A percentile compares a stretch with the other conserved stretches of the same genome.
Evolutionary conservation across 2,888 invertebrate genomes (phyloP).

Genomic region (Ornithoptera alexandrae): DNA sequence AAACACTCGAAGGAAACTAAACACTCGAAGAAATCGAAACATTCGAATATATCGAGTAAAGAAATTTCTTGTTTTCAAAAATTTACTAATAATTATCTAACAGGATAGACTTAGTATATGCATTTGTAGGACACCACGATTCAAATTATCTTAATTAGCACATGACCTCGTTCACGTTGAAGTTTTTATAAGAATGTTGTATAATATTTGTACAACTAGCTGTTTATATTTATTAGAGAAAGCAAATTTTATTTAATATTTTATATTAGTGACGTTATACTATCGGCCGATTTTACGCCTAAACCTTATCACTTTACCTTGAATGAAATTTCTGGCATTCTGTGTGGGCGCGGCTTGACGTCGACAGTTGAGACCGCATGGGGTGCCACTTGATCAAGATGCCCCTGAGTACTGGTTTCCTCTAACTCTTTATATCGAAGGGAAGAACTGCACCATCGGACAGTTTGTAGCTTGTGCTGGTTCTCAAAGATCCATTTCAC

Average conservation of each 20-base stretch:
- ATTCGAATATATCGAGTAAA: background rate
- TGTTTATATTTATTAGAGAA: background rate
- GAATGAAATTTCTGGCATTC: conserved; percentile 76
- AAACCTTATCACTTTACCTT: conserved; percentile 63
- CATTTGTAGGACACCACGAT: background rate
- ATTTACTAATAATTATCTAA: too few species aligned
- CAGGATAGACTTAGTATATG: background rate
- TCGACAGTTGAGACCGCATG: conserved; percentile 37
- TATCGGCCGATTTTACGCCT: background rate
- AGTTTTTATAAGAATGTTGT: background rate
- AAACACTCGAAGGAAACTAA: background rate
- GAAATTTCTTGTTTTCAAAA: too few species aligned
- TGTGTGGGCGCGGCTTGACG: conserved; percentile 55
- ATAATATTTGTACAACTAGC: background rate
- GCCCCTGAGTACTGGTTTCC: conserved; percentile 49
- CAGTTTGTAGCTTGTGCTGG: conserved; percentile 84
- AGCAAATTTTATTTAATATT: background rate
- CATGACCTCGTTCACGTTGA: background rate
- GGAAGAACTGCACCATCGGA: conserved; percentile 80
- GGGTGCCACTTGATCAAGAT: conserved; percentile 49
- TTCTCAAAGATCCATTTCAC: conserved; percentile 85
- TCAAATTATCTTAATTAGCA: background rate
- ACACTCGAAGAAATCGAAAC: background rate
- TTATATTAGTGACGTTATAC: background rate
- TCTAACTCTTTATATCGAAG: conserved; percentile 74